Base-by-base conservation (phyloP, 2,888 invertebrate species). In the Drosophila tripunctata region DNA sequence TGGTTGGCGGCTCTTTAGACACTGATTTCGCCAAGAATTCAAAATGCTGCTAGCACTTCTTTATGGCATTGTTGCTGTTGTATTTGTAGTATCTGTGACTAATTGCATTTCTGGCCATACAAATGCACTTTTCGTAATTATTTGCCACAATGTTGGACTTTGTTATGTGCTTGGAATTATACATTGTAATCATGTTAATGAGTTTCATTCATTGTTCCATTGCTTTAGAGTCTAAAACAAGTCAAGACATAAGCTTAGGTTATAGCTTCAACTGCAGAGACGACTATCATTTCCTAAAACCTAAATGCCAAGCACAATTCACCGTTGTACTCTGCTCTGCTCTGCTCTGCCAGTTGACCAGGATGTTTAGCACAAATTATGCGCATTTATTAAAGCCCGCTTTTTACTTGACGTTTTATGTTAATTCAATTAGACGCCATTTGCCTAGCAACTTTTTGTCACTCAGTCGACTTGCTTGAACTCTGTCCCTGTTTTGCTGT, bases 61-160 rank as follows among this genome's bases (percentile, higher is more conserved):
- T 22, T 31, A 40, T 30, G 27, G 12, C 47, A 52, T 24, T 60
- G 54, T 35, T 55, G 38, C 56, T 63, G 69, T 45, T 47, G 75
- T 50, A n/a, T n/a, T n/a, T 62, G 56, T 64, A 36, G 84, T 74
- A 62, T 67, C 76, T 84, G 75, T 75, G 83, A 84, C 83, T 87
- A 84, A 84, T 84, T 87, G 85, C 87, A 81, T 44, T 27, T 10
- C 27, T 73, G 75, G 68, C 70, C 70, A 78, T 84, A 76, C 87
- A 80, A 78, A 74, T 81, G 81, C 76, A 86, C 62, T 82, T 82
- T 84, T 87, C 83, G 83, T 84, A 84, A 82, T 85, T 85, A 85
- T 74, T 78, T 75, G 75, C 80, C 54, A 71, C 62, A 56, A 63
- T 71, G 71, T 54, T 54, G 70, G 17, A 36, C 61, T 69, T 55